phyloP scores from a whole-genome alignment of 1,140 invertebrate genomes.

The Cyrtorhinus lividipennis region DNA sequence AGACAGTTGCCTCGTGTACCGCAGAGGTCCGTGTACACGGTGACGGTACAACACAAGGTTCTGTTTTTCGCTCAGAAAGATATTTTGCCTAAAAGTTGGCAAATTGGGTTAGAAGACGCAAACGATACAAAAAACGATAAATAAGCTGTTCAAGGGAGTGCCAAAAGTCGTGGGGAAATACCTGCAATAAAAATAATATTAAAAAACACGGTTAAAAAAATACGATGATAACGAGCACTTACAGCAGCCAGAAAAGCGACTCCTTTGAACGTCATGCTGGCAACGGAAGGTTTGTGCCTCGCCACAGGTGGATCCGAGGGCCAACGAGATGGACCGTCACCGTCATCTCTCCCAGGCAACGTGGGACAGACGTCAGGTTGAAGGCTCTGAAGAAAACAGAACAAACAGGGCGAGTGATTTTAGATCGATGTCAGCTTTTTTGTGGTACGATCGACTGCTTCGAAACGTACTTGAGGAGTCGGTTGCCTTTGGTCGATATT shows the following conservation, averaged over 20 bases:
- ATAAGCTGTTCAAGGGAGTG: too few relatives aligned
- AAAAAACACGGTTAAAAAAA: too few relatives aligned
- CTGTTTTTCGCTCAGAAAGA: too few relatives aligned
- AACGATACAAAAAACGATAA: too few relatives aligned
- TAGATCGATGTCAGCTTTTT: background rate
- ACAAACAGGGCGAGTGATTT: conserved; percentile 28
- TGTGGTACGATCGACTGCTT: background rate
- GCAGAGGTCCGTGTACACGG: too few relatives aligned
- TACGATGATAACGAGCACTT: too few relatives aligned
- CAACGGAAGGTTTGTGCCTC: conserved; percentile 49
- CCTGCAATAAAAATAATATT: too few relatives aligned
- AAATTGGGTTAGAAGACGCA: too few relatives aligned
- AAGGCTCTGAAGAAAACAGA: conserved; percentile 27
- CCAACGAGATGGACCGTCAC: conserved; percentile 21
- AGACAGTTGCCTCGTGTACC: too few relatives aligned
- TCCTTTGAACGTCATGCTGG: conserved; percentile 47
- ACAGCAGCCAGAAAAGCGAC: conserved; percentile 55
- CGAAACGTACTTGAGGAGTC: conserved; percentile 11
- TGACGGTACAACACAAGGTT: too few relatives aligned
- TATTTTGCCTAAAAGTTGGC: too few relatives aligned
- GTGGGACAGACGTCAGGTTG: conserved; percentile 32
- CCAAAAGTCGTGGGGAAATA: too few relatives aligned
- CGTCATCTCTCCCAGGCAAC: conserved; percentile 25
- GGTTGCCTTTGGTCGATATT: conserved; percentile 10
- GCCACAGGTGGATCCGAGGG: background rate